Percentiles rank a stretch among this genome's conserved stretches.
Conservation (phyloP, 2,113 vertebrate species). For the Aleadryas rufinucha region DNA sequence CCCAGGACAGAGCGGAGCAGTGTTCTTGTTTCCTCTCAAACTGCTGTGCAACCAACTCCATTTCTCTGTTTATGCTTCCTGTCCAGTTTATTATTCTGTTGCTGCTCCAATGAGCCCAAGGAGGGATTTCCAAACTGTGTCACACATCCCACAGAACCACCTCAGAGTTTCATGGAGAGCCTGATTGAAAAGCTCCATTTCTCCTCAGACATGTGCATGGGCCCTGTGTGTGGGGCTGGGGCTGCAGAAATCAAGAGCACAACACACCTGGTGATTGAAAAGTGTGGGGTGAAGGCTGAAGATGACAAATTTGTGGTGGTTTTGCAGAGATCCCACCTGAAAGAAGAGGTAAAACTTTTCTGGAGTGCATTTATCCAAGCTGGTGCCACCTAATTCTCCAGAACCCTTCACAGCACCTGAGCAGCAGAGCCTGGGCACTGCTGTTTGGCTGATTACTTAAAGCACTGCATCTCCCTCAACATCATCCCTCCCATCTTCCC, state of each 20-base stretch:
- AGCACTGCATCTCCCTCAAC: neutral
- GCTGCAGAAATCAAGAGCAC: neutral
- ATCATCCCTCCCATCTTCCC: neutral
- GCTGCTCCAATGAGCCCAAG: neutral
- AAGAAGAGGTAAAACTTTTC: neutral
- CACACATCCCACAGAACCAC: neutral
- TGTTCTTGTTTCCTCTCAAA: neutral
- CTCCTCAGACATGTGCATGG: fast-evolving
- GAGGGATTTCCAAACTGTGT: neutral
- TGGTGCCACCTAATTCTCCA: neutral
- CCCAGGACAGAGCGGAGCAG: neutral
- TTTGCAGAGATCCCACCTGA: neutral
- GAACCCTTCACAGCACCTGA: neutral
- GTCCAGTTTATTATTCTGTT: neutral
- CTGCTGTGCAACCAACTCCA: neutral
- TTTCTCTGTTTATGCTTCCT: neutral
- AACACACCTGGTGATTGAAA: neutral
- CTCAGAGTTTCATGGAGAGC: neutral
- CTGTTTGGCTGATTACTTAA: neutral
- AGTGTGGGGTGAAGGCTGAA: neutral
- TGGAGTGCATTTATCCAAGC: neutral
- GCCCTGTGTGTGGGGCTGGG: neutral
- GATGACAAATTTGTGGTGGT: fast-evolving
- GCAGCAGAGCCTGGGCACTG: neutral
- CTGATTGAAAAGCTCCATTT: neutral